phyloP scores from a whole-genome alignment of 2,113 vertebrate species.

The Hypanus sabinus region DNA sequence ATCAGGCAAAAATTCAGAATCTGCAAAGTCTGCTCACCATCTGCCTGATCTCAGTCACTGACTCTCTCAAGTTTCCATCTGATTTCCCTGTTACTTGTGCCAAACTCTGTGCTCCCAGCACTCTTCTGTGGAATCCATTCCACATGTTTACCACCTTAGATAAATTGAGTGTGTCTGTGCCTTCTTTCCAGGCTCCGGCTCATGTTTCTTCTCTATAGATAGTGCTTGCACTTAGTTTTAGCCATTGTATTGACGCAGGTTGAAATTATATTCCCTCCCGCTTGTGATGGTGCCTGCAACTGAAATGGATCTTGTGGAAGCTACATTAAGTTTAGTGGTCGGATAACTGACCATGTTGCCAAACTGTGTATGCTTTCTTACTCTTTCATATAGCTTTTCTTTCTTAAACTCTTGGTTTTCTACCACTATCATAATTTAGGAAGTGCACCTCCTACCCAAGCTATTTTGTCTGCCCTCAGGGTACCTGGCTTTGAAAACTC shows the following conservation, averaged over 20 bases:
- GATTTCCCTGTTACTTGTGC: neutral
- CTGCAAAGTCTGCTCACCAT: neutral
- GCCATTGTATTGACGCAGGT: neutral
- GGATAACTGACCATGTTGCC: neutral
- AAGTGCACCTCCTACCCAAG: neutral
- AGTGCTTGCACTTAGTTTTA: neutral
- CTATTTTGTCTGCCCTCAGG: neutral
- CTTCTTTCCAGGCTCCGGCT: neutral
- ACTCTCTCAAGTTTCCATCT: neutral
- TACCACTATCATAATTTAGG: neutral
- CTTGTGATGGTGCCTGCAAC: neutral
- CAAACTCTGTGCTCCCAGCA: neutral
- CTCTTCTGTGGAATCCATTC: neutral
- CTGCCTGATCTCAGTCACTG: neutral
- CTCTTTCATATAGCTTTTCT: neutral
- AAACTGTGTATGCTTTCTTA: neutral
- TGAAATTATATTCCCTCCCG: neutral
- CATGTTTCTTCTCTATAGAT: neutral
- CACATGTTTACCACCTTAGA: neutral
- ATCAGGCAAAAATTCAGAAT: neutral
- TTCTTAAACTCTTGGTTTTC: neutral
- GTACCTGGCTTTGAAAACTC: neutral
- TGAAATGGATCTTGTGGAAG: neutral
- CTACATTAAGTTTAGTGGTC: neutral
- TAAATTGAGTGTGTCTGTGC: neutral